phyloP scores from a whole-genome alignment of 2,113 vertebrate species.

The Dromiciops gliroides region DNA sequence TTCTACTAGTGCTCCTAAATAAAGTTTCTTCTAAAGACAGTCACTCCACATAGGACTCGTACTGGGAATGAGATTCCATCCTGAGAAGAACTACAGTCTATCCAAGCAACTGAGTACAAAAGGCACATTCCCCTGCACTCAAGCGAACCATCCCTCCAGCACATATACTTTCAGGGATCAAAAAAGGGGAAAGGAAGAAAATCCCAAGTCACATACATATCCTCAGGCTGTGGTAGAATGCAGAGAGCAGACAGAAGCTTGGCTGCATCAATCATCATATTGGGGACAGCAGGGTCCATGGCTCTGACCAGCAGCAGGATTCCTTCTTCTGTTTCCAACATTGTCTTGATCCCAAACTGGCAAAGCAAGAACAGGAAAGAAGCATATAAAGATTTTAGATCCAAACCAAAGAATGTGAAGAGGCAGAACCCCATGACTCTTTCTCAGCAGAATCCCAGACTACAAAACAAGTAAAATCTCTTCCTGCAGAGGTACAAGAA shows the following conservation, averaged over 20 bases:
- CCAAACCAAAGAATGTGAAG: not conserved
- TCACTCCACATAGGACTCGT: not conserved
- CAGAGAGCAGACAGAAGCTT: slow-evolving; percentile 93
- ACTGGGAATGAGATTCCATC: slow-evolving; percentile 34
- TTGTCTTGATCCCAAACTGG: slow-evolving; percentile 92
- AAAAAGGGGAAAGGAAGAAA: slow-evolving; percentile 19
- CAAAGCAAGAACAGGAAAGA: slow-evolving; percentile 37
- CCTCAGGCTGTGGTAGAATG: slow-evolving; percentile 90
- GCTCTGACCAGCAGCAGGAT: slow-evolving; percentile 90
- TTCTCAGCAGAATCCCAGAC: not conserved
- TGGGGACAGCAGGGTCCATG: slow-evolving; percentile 88
- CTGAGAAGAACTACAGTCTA: slow-evolving; percentile 19
- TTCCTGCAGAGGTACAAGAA: not conserved
- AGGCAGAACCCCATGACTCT: not conserved
- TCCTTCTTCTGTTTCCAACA: slow-evolving; percentile 90
- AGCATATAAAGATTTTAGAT: slow-evolving; percentile 20
- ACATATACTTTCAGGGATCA: not conserved
- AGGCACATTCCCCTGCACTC: not conserved
- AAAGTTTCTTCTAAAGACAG: not conserved
- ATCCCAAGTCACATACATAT: slow-evolving; percentile 86
- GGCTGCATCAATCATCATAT: slow-evolving; percentile 94
- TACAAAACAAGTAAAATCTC: not conserved
- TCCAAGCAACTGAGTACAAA: slow-evolving; percentile 18
- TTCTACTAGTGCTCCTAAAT: not conserved
- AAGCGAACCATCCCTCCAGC: slow-evolving; percentile 44